phyloP scores from a whole-genome alignment of 2,797 vertebrate species.

The Buceros bicornis region DNA sequence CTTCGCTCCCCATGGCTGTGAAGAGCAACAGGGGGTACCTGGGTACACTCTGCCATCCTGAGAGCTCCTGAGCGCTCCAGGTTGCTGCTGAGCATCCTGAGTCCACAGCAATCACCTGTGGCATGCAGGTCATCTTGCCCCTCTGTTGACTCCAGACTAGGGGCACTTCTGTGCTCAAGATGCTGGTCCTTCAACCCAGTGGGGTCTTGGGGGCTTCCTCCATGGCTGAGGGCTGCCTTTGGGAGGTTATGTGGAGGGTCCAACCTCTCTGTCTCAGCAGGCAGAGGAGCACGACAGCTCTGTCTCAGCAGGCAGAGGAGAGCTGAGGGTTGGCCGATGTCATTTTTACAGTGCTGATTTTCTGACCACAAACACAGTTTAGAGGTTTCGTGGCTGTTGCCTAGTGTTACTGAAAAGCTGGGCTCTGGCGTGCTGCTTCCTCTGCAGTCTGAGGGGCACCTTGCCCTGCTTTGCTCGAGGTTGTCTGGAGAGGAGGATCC shows the following conservation, averaged over 20 bases:
- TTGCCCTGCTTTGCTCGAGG: neutral
- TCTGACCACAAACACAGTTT: constrained; percentile 24
- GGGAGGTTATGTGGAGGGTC: neutral
- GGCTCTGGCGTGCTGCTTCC: neutral
- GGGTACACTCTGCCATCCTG: neutral
- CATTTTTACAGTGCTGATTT: constrained; percentile 1
- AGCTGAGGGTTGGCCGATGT: neutral
- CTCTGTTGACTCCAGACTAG: neutral
- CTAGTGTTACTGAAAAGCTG: constrained; percentile 16
- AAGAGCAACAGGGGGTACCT: neutral
- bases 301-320: neutral
- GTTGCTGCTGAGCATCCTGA: neutral
- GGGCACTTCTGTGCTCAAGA: neutral
- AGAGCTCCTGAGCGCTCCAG: neutral
- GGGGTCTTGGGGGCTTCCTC: rapidly evolving
- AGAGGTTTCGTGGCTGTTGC: constrained; percentile 42
- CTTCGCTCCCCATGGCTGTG: neutral
- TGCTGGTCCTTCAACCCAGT: neutral
- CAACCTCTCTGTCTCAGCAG: neutral
- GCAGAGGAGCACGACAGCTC: neutral
- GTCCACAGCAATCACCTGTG: neutral
- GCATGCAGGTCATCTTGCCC: neutral
- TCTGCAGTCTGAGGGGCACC: neutral
- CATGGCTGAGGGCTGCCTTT: neutral
- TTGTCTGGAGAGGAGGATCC: neutral